phyloP scores from a whole-genome alignment of 2,888 invertebrate species.

The Blastobasis lacticolella region DNA sequence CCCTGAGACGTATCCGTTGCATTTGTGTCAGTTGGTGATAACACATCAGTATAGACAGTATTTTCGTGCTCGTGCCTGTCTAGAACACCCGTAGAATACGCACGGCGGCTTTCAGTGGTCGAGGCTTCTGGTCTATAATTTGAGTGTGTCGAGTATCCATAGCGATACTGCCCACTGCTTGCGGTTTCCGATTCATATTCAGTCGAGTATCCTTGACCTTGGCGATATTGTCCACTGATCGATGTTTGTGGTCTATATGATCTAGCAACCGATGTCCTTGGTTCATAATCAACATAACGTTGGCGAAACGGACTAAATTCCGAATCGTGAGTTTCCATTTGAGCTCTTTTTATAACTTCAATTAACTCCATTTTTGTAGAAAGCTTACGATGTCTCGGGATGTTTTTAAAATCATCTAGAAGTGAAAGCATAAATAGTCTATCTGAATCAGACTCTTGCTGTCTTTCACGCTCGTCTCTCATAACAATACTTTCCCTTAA shows the following conservation, averaged over 20 bases:
- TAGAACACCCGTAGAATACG: not conserved
- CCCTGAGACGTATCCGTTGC: not conserved
- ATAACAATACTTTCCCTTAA: not conserved
- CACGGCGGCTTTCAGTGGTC: not conserved
- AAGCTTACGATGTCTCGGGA: not conserved
- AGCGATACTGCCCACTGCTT: too few relatives aligned
- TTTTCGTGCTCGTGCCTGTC: not conserved
- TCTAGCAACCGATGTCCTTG: not conserved
- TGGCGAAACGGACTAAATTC: not conserved
- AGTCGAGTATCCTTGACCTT: not conserved
- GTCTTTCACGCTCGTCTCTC: not conserved
- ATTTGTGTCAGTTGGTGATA: not conserved
- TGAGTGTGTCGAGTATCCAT: too few relatives aligned
- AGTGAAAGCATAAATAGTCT: not conserved
- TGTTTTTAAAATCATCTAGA: not conserved
- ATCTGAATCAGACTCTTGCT: not conserved
- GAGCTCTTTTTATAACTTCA: not conserved
- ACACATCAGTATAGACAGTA: too few relatives aligned
- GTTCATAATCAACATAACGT: not conserved
- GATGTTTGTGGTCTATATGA: not conserved
- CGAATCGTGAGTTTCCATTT: not conserved
- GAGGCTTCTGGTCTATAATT: too few relatives aligned
- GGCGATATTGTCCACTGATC: not conserved
- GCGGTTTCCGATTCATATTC: too few relatives aligned
- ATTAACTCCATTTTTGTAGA: not conserved